These are phyloP conservation scores for Platycheirus rosarum DNA, from an alignment of 2,888 invertebrate genomes.

Conservation along the genomic window DNA sequence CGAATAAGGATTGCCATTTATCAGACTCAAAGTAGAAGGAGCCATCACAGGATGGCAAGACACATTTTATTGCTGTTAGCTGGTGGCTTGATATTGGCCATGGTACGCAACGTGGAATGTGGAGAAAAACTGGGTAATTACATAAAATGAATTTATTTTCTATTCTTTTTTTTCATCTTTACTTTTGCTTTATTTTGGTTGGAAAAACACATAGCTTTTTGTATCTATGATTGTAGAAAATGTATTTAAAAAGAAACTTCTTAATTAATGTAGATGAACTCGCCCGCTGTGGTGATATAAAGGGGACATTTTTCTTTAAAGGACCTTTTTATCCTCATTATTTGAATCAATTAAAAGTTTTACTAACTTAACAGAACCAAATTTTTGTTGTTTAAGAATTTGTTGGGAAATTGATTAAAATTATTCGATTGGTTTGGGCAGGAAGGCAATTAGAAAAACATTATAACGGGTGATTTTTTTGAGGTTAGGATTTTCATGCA, in stretches of 20 bases:
- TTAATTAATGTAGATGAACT: conserved; percentile 11
- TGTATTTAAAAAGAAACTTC: background rate
- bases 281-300: background rate
- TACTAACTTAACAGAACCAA: conserved; percentile 17
- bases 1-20: conserved; percentile 47
- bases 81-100: conserved; percentile 67
- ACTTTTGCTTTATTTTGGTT: conserved; percentile 3
- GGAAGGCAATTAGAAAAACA: no score
- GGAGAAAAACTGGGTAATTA: conserved; percentile 71
- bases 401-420: conserved; percentile 8
- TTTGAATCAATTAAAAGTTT: conserved; percentile 61
- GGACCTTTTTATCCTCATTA: conserved; percentile 20
- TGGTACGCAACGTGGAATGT: conserved; percentile 65
- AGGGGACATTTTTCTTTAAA: background rate
- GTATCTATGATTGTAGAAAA: background rate
- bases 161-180: no score
- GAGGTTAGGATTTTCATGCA: no score
- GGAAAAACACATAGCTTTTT: background rate
- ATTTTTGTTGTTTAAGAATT: conserved; percentile 39
- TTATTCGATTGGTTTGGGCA: no score
- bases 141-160: no score
- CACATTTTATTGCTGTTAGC: conserved; percentile 70
- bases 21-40: conserved; percentile 45
- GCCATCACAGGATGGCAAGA: conserved; percentile 59
- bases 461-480: no score